Base-by-base conservation (phyloP, 2,888 invertebrate species). In the Pristionchus exspectatus region DNA sequence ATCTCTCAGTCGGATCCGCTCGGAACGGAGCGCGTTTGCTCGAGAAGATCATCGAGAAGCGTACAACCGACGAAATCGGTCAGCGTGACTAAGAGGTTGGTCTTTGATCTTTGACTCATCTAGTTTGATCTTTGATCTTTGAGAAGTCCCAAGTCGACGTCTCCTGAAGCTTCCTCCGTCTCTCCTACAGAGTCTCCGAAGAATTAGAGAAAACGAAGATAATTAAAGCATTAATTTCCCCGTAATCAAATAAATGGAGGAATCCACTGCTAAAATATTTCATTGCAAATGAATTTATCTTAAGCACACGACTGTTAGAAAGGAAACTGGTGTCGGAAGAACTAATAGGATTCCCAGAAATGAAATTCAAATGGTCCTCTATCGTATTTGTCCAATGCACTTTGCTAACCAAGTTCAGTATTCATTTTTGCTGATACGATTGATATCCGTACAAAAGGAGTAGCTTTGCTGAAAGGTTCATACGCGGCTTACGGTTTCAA, bases 191-290 rank as follows among this genome's bases (percentile, higher is more conserved):
- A 74, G 10, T 74, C 38, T 21, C 14, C 38, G 74, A 74, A 21
- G 74, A 74, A 74, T 33, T 72, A 24, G 38, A 74, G 24, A 38
- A 33, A 38, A 38, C 33, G 21, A 38, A 74, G 24, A 74, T 21
- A 30, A 38, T 24, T 74, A 38, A 74, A 74, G 38, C 74, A 38
- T 30, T 21, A 74, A 38, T 74, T 74, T 74, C 33, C 74, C 74
- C 74, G 74, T 74, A 74, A 74, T 44, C 74, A 38, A 74, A 74
- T 74, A 74, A 74, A 74, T 21, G 74, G 74, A 16, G 74, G 74
- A 74, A 74, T 74, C 74, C 74, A 74, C 74, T 38, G 74, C 74
- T 30, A 74, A 16, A 72, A 33, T 74, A 30, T 38, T 38, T 4
- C 14, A 14, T 38, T 74, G 44, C 38, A 74, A n/a, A n/a, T 63